Evolutionary conservation across 2,888 invertebrate species (phyloP), one percentile per base, ranked within the genome.

Genomic region (Ditula angustiorana): DNA sequence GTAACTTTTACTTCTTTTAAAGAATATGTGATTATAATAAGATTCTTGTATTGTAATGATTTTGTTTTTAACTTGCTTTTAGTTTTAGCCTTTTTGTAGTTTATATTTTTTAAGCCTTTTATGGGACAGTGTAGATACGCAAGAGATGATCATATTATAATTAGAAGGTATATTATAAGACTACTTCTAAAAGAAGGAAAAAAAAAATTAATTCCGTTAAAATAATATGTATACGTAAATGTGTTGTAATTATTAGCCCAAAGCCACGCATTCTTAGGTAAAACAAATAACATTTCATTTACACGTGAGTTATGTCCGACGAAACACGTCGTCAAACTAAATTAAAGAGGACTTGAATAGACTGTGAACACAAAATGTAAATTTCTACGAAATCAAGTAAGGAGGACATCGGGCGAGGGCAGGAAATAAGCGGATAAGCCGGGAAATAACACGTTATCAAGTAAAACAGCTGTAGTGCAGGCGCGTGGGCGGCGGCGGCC

Each of bases 401-500:
- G 35, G 46, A 46, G 23, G 58, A 64, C 52, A 53, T 53, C 59
- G 64, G 41, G 55, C 41, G 67, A 66, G 61, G 73, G 71, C 69
- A 49, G 69, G 65, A 65, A 69, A 76, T 72, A 71, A 67, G 68
- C 68, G 69, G 68, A 66, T 71, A 73, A 69, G 71, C 69, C 69
- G 70, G 64, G 67, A 77, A 74, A 75, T 67, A 82, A 78, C 80
- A 82, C 81, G 86, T 85, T 86, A 84, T 83, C 78, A 84, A 82
- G 78, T 79, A 77, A 80, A 90, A 88, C 91, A 92, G 90, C 90
- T 92, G 92, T 91, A 85, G 80, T 86, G 86, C 85, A 85, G 82
- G 83, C 84, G 81, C 79, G 86, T 78, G 84, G 87, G 87, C 86
- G 88, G 87, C 86, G 88, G 72, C 72, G 75, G 81, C 83, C 84